Percentiles rank a stretch among this genome's conserved stretches.
phyloP scores from a whole-genome alignment of 2,797 vertebrate species.

The Anniella stebbinsi region DNA sequence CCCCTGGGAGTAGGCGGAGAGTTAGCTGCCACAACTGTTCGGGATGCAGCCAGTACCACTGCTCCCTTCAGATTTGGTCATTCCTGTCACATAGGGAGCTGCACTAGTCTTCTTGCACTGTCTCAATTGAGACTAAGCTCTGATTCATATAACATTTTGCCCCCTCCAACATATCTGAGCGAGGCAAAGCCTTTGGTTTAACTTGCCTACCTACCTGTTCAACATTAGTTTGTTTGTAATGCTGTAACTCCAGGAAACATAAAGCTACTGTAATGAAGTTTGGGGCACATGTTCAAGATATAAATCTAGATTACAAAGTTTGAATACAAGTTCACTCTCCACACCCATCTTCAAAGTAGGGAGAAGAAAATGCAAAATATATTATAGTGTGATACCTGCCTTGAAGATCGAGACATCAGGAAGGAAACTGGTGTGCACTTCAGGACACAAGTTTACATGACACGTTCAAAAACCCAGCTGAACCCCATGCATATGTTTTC shows the following conservation, averaged over 20 bases:
- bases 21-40: neutral
- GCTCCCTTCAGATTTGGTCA: neutral
- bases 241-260: neutral
- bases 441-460: neutral
- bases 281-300: neutral
- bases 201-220: neutral
- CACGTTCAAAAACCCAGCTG: neutral
- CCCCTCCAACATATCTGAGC: neutral
- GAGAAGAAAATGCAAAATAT: neutral
- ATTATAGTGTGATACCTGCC: neutral
- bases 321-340: neutral
- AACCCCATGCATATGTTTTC: neutral
- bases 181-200: neutral
- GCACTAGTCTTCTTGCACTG: neutral
- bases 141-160: neutral
- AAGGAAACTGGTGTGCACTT: neutral
- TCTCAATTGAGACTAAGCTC: neutral
- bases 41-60: neutral
- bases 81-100: neutral
- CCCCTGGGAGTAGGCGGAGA: neutral
- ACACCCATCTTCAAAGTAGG: neutral
- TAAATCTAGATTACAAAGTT: neutral
- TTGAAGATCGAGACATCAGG: neutral
- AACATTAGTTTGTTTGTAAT: neutral
- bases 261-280: neutral